Evolutionary conservation across 2,888 invertebrate species (phyloP).

Genomic region (Drepana falcataria): DNA sequence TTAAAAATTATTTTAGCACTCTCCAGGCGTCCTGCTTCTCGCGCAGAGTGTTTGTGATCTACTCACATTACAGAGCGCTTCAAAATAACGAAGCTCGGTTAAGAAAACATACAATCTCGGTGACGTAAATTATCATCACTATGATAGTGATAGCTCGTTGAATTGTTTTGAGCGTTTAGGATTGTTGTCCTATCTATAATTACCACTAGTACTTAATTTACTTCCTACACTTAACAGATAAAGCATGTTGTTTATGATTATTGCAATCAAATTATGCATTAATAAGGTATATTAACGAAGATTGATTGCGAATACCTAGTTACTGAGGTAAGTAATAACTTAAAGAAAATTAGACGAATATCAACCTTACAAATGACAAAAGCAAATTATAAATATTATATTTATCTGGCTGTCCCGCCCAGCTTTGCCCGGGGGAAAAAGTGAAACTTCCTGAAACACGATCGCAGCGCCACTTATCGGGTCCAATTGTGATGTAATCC

Average conservation of each 20-base stretch:
- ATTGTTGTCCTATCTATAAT: background rate
- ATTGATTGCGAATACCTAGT: background rate
- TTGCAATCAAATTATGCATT: background rate
- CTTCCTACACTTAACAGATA: background rate
- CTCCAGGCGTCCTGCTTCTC: constrained; percentile 36
- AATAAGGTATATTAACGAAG: background rate
- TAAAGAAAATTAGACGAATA: no score
- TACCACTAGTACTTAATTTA: constrained; percentile 5
- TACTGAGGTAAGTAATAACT: no score
- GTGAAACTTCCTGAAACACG: no score
- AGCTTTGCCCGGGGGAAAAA: no score
- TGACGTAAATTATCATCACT: constrained; percentile 38
- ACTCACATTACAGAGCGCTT: constrained; percentile 18
- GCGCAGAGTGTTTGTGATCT: constrained; percentile 40
- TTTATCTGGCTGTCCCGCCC: no score
- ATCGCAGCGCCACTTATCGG: no score
- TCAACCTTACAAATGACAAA: no score
- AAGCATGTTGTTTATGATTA: background rate
- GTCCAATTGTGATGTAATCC: no score
- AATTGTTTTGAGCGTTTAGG: constrained; percentile 5
- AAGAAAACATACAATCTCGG: constrained; percentile 44
- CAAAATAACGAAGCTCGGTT: constrained; percentile 34
- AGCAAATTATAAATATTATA: no score
- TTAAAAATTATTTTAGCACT: constrained; percentile 26
- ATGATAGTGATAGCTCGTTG: constrained; percentile 32